Evolutionary conservation across 2,113 vertebrate species (phyloP), one percentile per base, ranked within the genome.

Genomic region (Corydoras maculifer): DNA sequence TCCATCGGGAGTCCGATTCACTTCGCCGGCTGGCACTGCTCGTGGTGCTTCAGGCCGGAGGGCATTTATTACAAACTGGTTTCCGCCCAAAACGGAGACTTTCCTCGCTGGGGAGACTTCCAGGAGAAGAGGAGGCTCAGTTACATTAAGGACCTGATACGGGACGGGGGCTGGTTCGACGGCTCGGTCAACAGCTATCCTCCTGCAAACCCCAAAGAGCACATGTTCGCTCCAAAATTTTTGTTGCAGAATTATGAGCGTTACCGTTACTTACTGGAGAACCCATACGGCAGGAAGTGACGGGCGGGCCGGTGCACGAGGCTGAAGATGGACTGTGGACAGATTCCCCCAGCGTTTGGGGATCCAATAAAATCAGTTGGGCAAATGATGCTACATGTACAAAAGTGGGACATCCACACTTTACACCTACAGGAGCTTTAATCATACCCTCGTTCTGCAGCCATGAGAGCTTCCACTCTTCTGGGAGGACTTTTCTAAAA

Each of bases 1-100:
- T 91, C 92, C 0, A 83, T 94, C 8, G 93, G 93, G 57, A 95
- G 91, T 73, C 90, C 91, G 0, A 87, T 94, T 69, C 93, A 94
- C 80, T 93, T 92, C 35, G 92, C 93, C 3, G 93, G 93, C 72
- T 95, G 93, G 93, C 93, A 95, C 81, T 95, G 93, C 69, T 94
- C 93, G 51, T 95, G 93, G 93, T 95, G 93, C 75, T 95, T 95
- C 77, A 88, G 84, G 13, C 92, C 92, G 0, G 91, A 94, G 73
- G 93, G 93, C 11, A 93, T 95, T 82, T 88, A 91, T 79, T 89
- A 88, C 80, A 95, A 95, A 83, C 87, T 95, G 18, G 80, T 94
- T 68, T 93, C 93, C 0, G 93, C 93, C 18, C 93, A 95, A 86
- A 95, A 95, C 0, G 93, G 93, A 5, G 93, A 95, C 80, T 95